Conservation (phyloP, 2,888 invertebrate species). For the Lochmaea capreae region DNA sequence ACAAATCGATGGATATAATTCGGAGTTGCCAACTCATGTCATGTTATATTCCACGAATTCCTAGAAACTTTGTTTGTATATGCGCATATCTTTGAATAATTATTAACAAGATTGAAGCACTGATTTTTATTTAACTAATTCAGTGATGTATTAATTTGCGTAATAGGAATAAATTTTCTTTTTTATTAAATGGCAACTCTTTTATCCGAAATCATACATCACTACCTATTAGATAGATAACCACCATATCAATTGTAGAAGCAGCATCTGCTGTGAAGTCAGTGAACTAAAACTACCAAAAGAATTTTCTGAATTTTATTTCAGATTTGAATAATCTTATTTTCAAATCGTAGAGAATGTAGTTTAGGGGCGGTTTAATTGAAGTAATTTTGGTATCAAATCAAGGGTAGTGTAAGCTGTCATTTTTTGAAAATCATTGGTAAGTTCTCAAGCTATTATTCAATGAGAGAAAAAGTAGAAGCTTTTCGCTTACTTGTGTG, state of each 20-base stretch:
- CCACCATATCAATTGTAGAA: neutral
- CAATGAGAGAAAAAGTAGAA: too few relatives aligned
- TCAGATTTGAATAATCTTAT: too few relatives aligned
- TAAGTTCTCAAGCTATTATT: too few relatives aligned
- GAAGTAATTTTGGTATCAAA: too few relatives aligned
- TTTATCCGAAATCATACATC: neutral
- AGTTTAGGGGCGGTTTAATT: too few relatives aligned
- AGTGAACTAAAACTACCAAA: too few relatives aligned
- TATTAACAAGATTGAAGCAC: neutral
- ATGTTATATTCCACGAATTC: neutral
- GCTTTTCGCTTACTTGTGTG: too few relatives aligned
- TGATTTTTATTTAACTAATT: neutral
- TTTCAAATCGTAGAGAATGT: too few relatives aligned
- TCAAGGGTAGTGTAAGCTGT: too few relatives aligned
- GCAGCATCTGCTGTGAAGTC: neutral
- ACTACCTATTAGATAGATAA: neutral
- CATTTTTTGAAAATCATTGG: too few relatives aligned
- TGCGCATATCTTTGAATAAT: neutral
- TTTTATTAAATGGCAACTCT: neutral
- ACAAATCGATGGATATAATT: slow-evolving; percentile 20
- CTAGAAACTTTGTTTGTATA: neutral
- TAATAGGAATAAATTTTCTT: neutral
- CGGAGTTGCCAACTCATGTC: neutral
- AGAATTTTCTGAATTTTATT: too few relatives aligned
- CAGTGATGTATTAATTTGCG: neutral